phyloP scores from a whole-genome alignment of 2,797 vertebrate genomes.

The Chloroceryle inda region DNA sequence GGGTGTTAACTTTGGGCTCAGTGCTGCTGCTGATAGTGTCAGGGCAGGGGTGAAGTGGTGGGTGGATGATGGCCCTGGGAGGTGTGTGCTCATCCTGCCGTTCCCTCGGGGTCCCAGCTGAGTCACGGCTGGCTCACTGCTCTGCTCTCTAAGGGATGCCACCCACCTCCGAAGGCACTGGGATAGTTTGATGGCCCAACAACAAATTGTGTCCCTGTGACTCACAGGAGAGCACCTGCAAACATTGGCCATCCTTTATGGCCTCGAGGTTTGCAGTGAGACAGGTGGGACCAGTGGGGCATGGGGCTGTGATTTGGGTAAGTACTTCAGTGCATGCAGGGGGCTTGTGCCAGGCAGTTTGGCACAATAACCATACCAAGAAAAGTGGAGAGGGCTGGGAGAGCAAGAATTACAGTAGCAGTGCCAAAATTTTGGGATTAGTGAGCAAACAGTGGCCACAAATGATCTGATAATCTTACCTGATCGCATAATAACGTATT shows the following conservation, averaged over 20 bases:
- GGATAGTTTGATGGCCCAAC: not conserved
- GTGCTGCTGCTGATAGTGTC: fast-evolving
- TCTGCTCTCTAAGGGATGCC: not conserved
- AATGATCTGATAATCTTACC: not conserved
- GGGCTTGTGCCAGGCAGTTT: not conserved
- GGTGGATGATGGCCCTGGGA: not conserved
- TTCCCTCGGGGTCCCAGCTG: not conserved
- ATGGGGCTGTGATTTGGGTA: not conserved
- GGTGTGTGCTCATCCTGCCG: not conserved
- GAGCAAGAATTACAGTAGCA: not conserved
- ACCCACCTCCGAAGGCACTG: not conserved
- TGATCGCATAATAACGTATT: not conserved
- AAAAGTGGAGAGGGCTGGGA: not conserved
- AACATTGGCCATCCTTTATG: fast-evolving
- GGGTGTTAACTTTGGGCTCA: not conserved
- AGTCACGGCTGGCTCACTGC: not conserved
- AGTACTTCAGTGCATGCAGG: not conserved
- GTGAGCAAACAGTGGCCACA: not conserved
- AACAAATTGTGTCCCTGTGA: not conserved
- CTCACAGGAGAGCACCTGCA: not conserved
- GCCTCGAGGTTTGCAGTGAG: not conserved
- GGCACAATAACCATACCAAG: not conserved
- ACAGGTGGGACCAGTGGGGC: not conserved
- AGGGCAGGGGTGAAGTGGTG: not conserved
- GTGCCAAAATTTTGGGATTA: not conserved